phyloP scores from a whole-genome alignment of 23 tunicate genomes.

The Aplidium turbinatum region DNA sequence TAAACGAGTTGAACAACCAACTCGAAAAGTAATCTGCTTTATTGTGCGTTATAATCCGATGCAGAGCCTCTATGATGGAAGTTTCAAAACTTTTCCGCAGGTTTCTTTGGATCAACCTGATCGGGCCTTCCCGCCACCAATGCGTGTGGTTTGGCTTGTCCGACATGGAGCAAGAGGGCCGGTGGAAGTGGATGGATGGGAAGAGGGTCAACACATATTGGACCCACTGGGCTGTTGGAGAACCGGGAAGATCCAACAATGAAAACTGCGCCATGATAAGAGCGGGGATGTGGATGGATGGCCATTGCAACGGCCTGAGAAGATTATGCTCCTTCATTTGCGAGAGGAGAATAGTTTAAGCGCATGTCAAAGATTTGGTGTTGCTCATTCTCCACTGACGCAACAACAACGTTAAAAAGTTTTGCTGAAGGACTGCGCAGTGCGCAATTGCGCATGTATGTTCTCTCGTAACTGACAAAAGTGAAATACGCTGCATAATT shows the following conservation, averaged over 20 bases:
- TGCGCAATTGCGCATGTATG: too few species aligned
- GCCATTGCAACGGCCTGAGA: slow-evolving; percentile 25
- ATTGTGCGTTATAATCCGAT: too few species aligned
- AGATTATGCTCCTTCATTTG: slow-evolving; percentile 59
- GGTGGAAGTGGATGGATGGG: slow-evolving; percentile 62
- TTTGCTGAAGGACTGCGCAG: too few species aligned
- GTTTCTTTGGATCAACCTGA: slow-evolving; percentile 42
- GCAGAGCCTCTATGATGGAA: too few species aligned
- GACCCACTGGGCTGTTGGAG: slow-evolving; percentile 44
- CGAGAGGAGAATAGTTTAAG: slow-evolving; percentile 49
- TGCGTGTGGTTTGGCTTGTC: slow-evolving; percentile 72
- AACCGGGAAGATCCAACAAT: slow-evolving; percentile 14
- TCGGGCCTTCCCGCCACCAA: slow-evolving; percentile 40
- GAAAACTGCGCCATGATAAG: slow-evolving; percentile 57
- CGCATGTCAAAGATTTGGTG: too few species aligned
- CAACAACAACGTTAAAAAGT: too few species aligned
- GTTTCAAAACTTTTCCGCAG: slow-evolving; percentile 27
- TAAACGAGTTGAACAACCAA: too few species aligned
- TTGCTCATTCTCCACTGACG: too few species aligned
- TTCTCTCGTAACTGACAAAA: too few species aligned
- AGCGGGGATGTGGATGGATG: slow-evolving; percentile 41
- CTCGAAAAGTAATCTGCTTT: too few species aligned
- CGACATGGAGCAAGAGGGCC: slow-evolving; percentile 38
- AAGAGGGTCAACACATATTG: slow-evolving; percentile 7
- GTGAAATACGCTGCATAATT: too few species aligned